Percentiles rank a stretch among this genome's conserved stretches.
Evolutionary conservation across 2,113 vertebrate genomes (phyloP).

Genomic region (Phalacrocorax carbo): DNA sequence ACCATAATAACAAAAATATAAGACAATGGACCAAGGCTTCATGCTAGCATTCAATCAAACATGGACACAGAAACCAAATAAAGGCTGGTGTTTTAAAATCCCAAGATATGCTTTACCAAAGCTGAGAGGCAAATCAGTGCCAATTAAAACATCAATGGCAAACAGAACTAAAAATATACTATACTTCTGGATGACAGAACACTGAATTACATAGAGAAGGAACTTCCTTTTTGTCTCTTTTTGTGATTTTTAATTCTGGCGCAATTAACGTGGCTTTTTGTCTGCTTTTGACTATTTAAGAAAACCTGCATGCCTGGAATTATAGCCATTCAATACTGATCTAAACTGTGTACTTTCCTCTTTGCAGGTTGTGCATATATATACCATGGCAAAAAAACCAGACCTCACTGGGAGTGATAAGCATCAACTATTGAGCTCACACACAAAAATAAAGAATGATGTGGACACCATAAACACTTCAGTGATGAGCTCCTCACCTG

Average conservation of each 20-base stretch:
- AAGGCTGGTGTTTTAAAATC: not conserved
- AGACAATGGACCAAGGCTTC: not conserved
- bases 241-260: not conserved
- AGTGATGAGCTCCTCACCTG: not conserved
- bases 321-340: not conserved
- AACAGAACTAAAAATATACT: not conserved
- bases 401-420: not conserved
- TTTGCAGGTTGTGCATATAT: not conserved
- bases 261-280: not conserved
- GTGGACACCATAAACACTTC: not conserved
- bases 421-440: not conserved
- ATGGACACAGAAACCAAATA: not conserved
- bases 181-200: not conserved
- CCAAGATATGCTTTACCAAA: not conserved
- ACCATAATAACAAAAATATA: not conserved
- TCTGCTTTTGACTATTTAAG: not conserved
- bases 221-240: not conserved
- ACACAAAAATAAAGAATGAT: not conserved
- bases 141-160: not conserved
- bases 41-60: not conserved
- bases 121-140: not conserved
- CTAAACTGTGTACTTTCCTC: not conserved
- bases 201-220: not conserved
- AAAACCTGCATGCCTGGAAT: not conserved
- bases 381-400: not conserved